Conservation (phyloP, 2,888 invertebrate genomes). For the Oxystoma pomonae region DNA sequence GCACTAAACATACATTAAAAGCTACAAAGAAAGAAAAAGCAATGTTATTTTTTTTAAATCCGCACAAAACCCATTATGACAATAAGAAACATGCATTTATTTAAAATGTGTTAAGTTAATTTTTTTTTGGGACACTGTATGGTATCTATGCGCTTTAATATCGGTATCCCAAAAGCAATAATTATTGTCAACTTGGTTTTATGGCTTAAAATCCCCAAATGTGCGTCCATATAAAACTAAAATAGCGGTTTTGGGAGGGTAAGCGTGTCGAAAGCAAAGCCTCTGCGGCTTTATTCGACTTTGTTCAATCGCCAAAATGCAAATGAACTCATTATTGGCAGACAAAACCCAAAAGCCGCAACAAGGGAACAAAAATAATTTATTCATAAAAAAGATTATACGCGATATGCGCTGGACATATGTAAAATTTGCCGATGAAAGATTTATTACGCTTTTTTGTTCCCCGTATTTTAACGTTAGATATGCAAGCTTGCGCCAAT, state of each 20-base stretch:
- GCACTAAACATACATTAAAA: too few species aligned
- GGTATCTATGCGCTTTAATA: background rate
- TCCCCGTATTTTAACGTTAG: background rate
- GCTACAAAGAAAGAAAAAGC: too few species aligned
- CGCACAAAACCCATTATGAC: too few species aligned
- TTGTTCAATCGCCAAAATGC: slow-evolving; percentile 27
- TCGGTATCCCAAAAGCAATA: slow-evolving; percentile 6
- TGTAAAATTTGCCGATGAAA: background rate
- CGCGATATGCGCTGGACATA: background rate
- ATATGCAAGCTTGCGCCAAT: too few species aligned
- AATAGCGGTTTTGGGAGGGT: slow-evolving; percentile 24
- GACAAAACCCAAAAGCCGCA: slow-evolving; percentile 17
- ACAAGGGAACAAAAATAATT: background rate
- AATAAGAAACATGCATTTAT: too few species aligned
- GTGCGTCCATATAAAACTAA: slow-evolving; percentile 21
- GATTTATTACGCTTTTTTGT: background rate
- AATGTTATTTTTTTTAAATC: too few species aligned
- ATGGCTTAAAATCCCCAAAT: slow-evolving; percentile 20
- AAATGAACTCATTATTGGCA: slow-evolving; percentile 32
- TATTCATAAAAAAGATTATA: background rate
- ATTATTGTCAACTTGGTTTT: slow-evolving; percentile 26
- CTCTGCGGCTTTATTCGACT: slow-evolving; percentile 17
- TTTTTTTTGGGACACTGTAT: too few species aligned
- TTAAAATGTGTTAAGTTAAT: too few species aligned
- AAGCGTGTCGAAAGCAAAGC: slow-evolving; percentile 24